phyloP scores from a whole-genome alignment of 2,888 invertebrate genomes.

The Heliconius sara region DNA sequence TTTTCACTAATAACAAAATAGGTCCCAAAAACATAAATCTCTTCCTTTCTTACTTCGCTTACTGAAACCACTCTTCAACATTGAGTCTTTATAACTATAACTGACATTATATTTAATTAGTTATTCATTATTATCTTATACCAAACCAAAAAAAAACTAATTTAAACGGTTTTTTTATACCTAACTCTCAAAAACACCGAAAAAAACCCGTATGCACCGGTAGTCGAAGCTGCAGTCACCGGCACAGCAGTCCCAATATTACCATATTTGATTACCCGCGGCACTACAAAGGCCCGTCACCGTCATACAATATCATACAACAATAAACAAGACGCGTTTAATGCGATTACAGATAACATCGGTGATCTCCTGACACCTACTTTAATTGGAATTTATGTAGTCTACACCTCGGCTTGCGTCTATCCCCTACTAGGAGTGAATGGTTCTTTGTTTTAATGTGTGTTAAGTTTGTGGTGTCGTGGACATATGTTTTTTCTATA shows the following conservation, averaged over 20 bases:
- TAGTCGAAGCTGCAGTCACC: neutral
- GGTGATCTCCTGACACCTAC: slow-evolving; percentile 61
- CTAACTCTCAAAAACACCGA: neutral
- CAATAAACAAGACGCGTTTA: slow-evolving; percentile 63
- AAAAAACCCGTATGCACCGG: slow-evolving; percentile 1
- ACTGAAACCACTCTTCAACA: neutral
- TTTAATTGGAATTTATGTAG: slow-evolving; percentile 81
- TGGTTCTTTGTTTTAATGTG: neutral
- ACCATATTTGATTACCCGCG: slow-evolving; percentile 40
- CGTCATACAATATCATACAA: slow-evolving; percentile 61
- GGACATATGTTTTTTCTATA: neutral
- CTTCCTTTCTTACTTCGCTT: neutral
- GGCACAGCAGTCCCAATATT: slow-evolving; percentile 21
- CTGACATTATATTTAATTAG: neutral
- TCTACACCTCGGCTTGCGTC: slow-evolving; percentile 61
- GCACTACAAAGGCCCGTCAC: slow-evolving; percentile 55
- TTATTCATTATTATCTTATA: neutral
- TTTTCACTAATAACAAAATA: too few relatives aligned
- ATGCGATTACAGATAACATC: slow-evolving; percentile 53
- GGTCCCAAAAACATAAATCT: too few relatives aligned
- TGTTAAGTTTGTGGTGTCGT: neutral
- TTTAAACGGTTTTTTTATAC: neutral
- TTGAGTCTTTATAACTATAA: neutral
- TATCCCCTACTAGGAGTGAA: slow-evolving; percentile 41
- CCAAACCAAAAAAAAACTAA: neutral